phyloP scores from a whole-genome alignment of 1,140 invertebrate genomes.

The Ceratosolen solmsi region DNA sequence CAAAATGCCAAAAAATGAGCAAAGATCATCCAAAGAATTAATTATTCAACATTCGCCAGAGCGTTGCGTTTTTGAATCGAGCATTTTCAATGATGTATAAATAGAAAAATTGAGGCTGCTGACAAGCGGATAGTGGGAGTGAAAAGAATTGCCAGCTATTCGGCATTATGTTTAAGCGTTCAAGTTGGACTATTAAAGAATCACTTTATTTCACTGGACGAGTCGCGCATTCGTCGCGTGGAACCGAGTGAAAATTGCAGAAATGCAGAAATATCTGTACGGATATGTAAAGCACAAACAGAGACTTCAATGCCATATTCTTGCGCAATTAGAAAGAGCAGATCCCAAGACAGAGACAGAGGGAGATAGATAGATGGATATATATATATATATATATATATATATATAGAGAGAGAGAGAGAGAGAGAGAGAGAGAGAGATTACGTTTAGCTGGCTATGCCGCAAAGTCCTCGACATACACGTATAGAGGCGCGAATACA shows the following conservation, averaged over 20 bases:
- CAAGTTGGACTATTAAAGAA: background rate
- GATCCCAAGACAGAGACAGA: background rate
- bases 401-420: too few species aligned
- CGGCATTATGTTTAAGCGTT: background rate
- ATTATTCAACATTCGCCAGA: too few species aligned
- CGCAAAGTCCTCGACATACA: slow-evolving; percentile 5
- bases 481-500: background rate
- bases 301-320: slow-evolving; percentile 37
- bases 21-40: too few species aligned
- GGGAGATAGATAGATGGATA: background rate
- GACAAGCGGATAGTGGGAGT: background rate
- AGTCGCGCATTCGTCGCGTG: background rate
- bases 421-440: background rate
- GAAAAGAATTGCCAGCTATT: background rate
- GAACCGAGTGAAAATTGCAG: slow-evolving; percentile 6
- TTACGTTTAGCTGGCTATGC: slow-evolving; percentile 45
- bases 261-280: background rate
- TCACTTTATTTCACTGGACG: background rate
- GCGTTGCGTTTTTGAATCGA: too few species aligned
- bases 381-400: too few species aligned
- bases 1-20: too few species aligned
- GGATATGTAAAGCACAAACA: slow-evolving; percentile 9
- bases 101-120: too few species aligned
- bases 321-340: slow-evolving; percentile 11
- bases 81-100: too few species aligned